phyloP scores from a whole-genome alignment of 1,140 invertebrate species.

The Idris sp. region DNA sequence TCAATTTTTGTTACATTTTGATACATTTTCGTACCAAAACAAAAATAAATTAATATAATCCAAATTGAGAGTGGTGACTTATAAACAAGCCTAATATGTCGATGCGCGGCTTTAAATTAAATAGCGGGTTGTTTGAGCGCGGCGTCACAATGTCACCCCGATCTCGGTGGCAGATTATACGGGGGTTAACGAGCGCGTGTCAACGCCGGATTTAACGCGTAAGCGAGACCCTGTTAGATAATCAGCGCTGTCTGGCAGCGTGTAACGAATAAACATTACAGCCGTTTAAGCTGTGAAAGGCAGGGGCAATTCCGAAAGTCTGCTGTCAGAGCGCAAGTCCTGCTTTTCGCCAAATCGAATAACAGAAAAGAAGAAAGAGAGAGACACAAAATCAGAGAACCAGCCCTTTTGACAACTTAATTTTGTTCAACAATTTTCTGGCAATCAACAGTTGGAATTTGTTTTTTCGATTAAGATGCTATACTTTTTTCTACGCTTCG shows the following conservation, averaged over 20 bases:
- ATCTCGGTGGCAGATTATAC: slow-evolving; percentile 53
- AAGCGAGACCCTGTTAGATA: slow-evolving; percentile 58
- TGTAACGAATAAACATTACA: slow-evolving; percentile 60
- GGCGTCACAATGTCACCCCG: slow-evolving; percentile 46
- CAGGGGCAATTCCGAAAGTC: no score
- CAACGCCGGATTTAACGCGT: slow-evolving; percentile 54
- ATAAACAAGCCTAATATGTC: slow-evolving; percentile 17
- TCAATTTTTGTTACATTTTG: no score
- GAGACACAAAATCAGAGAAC: slow-evolving; percentile 1
- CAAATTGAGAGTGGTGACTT: no score
- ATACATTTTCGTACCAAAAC: no score
- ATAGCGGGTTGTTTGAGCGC: slow-evolving; percentile 30
- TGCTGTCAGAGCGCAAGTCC: no score
- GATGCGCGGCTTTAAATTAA: slow-evolving; percentile 39
- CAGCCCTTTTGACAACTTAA: no score
- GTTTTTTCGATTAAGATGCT: slow-evolving; percentile 38
- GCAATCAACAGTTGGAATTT: slow-evolving; percentile 23
- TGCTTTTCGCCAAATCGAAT: no score
- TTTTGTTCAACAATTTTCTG: slow-evolving; percentile 8
- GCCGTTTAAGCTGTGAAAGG: no score
- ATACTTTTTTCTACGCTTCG: slow-evolving; percentile 46
- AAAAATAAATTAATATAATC: no score
- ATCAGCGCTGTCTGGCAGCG: slow-evolving; percentile 53
- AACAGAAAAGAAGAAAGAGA: slow-evolving; percentile 2
- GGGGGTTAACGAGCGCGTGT: slow-evolving; percentile 59